Evolutionary conservation across 2,113 vertebrate species (phyloP).

Genomic region (Antechinus stuartii): DNA sequence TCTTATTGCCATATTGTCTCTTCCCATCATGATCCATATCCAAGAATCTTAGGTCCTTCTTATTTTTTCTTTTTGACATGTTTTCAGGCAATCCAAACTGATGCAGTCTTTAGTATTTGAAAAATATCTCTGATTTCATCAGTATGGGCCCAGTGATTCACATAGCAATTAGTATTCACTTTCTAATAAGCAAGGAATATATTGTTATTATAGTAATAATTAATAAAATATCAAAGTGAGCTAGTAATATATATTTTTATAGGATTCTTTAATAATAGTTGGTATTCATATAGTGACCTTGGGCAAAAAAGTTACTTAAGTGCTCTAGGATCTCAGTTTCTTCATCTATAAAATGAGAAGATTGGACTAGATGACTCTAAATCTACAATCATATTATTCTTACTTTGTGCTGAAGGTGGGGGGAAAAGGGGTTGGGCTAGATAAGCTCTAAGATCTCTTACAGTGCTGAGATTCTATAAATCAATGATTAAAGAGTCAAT

Average conservation of each 20-base stretch:
- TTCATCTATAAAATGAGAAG: not conserved
- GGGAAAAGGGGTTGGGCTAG: not conserved
- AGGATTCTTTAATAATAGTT: not conserved
- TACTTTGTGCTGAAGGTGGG: not conserved
- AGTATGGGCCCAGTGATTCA: not conserved
- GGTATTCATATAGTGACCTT: not conserved
- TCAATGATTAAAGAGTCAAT: not conserved
- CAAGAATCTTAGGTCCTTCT: not conserved
- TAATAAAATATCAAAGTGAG: not conserved
- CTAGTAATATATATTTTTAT: not conserved
- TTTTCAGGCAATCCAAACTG: slow-evolving; percentile 5
- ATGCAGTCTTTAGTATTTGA: not conserved
- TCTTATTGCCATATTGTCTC: not conserved
- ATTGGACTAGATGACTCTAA: not conserved
- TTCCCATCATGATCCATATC: not conserved
- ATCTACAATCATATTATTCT: not conserved
- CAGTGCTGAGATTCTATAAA: not conserved
- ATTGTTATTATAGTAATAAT: not conserved
- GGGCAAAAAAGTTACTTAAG: not conserved
- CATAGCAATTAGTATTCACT: not conserved
- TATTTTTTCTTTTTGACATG: slow-evolving; percentile 25
- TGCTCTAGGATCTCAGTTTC: not conserved
- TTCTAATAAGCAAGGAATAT: not conserved
- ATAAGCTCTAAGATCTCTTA: not conserved
- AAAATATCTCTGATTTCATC: not conserved